These are phyloP conservation scores for Neofelis nebulosa DNA, from an alignment of 2,113 vertebrate species.

Conservation along the genomic window DNA sequence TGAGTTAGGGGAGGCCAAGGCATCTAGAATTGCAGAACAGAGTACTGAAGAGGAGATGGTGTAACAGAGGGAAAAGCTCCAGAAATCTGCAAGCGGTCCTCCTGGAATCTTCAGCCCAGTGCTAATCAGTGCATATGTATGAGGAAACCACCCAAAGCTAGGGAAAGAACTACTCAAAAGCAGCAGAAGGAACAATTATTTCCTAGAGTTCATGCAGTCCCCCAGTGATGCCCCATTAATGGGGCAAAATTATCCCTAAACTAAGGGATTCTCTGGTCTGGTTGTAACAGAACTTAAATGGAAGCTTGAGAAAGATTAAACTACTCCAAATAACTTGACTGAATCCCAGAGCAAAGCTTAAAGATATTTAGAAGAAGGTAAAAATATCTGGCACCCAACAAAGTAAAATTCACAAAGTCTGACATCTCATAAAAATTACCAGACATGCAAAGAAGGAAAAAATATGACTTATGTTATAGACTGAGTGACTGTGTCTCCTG, in stretches of 20 bases:
- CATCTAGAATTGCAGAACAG: neutral
- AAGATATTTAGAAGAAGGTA: neutral
- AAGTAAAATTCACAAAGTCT: neutral
- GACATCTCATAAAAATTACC: neutral
- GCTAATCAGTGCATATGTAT: neutral
- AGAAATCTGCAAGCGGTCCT: neutral
- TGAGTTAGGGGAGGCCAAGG: neutral
- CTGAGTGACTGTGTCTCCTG: neutral
- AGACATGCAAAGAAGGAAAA: neutral
- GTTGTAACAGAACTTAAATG: neutral
- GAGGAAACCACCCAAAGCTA: neutral
- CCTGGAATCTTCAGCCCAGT: neutral
- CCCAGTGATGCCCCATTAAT: neutral
- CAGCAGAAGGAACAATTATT: neutral
- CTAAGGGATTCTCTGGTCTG: neutral
- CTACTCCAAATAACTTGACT: constrained; percentile 9
- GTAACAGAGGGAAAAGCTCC: neutral
- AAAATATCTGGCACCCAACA: constrained; percentile 4
- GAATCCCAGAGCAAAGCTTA: neutral
- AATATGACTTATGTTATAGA: neutral
- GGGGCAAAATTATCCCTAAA: neutral
- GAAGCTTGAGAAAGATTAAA: constrained; percentile 19
- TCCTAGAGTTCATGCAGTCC: neutral
- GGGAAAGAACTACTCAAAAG: neutral
- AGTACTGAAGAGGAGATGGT: neutral